Evolutionary conservation across 1,140 invertebrate species (phyloP).

Genomic region (Aradophagus sp.): DNA sequence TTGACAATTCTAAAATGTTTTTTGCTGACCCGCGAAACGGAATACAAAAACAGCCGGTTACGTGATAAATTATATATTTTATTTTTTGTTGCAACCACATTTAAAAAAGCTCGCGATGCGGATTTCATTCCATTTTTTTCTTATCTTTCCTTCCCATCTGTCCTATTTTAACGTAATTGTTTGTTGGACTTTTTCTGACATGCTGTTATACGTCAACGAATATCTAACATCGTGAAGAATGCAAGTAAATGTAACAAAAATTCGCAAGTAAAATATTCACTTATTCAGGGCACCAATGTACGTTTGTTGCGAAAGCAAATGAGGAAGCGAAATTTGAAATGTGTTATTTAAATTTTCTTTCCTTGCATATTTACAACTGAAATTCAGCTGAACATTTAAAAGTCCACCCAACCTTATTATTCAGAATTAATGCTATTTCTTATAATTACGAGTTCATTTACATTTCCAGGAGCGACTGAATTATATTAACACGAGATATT

Average conservation of each 20-base stretch:
- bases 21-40: constrained; percentile 4
- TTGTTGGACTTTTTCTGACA: constrained; percentile 38
- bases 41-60: constrained; percentile 25
- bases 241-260: constrained; percentile 44
- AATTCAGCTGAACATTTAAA: constrained; percentile 29
- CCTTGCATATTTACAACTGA: constrained; percentile 42
- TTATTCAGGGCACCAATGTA: constrained; percentile 23
- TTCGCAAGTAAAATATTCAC: constrained; percentile 47
- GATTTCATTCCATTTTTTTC: constrained; percentile 25
- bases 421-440: constrained; percentile 26
- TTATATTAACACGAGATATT: constrained; percentile 18
- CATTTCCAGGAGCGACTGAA: constrained; percentile 21
- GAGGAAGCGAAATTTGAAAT: constrained; percentile 32
- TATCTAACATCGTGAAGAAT: constrained; percentile 48
- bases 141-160: constrained; percentile 18
- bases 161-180: constrained; percentile 50
- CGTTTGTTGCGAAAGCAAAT: constrained; percentile 12
- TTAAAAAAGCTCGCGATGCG: constrained; percentile 11
- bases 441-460: constrained; percentile 25
- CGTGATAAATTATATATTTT: constrained; percentile 44
- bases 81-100: constrained; percentile 20
- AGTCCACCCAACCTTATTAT: constrained; percentile 19
- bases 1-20: constrained; percentile 9
- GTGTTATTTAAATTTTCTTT: constrained; percentile 45
- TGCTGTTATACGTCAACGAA: constrained; percentile 21